These are phyloP conservation scores for Nomia melanderi DNA, from an alignment of 1,140 invertebrate species.

Conservation along the genomic window DNA sequence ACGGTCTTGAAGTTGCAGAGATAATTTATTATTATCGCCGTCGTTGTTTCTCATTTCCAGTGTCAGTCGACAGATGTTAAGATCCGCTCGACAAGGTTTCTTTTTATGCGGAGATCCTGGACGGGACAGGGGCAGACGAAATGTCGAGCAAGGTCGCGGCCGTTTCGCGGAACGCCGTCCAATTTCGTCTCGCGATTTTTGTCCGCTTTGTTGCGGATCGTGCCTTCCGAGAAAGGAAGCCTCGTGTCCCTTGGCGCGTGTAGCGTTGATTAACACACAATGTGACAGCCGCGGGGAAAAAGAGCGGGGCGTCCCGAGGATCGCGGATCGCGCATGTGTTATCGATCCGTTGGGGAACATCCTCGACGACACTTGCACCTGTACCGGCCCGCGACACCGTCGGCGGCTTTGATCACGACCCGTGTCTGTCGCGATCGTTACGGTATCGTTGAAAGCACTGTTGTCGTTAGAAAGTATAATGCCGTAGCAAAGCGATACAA, in stretches of 20 bases:
- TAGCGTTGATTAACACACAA: conserved; percentile 64
- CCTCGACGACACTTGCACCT: conserved; percentile 34
- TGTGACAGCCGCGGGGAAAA: conserved; percentile 40
- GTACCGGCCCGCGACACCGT: conserved; percentile 17
- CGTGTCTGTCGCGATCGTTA: not conserved
- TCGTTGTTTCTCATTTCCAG: not conserved
- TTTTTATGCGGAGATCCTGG: not conserved
- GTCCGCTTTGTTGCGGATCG: conserved; percentile 32
- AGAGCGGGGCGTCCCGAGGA: conserved; percentile 27
- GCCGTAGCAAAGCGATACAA: conserved; percentile 16
- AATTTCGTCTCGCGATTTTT: conserved; percentile 33
- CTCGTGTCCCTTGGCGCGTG: conserved; percentile 42
- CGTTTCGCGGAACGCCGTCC: conserved; percentile 27
- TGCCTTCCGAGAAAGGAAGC: conserved; percentile 46
- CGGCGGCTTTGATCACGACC: conserved; percentile 35
- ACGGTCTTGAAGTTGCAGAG: too few relatives aligned
- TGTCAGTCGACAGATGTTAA: not conserved
- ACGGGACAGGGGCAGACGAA: not conserved
- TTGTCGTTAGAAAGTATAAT: conserved; percentile 31
- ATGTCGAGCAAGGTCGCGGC: conserved; percentile 43
- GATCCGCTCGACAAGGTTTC: not conserved
- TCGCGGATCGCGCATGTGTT: conserved; percentile 42
- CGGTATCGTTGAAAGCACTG: not conserved
- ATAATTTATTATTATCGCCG: too few relatives aligned
- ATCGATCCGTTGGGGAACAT: conserved; percentile 43